Percentiles rank a stretch among this genome's conserved stretches.
These are phyloP conservation scores for Prionace glauca DNA, from an alignment of 2,797 vertebrate species.

Conservation along the genomic window DNA sequence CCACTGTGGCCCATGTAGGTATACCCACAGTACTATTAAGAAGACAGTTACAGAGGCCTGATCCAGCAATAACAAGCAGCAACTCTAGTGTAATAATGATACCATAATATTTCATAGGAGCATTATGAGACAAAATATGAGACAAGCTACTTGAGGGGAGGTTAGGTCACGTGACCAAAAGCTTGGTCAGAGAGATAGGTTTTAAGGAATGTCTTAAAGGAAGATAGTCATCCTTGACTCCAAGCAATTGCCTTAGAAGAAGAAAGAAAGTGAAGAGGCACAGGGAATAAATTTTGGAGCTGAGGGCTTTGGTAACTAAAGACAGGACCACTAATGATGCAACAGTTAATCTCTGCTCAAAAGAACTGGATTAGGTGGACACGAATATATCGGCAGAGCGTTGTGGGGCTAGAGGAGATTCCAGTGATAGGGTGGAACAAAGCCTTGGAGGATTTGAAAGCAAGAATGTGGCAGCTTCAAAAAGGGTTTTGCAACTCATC, in stretches of 20 bases:
- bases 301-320: background rate
- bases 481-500: too few relatives aligned
- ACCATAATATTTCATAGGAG: background rate
- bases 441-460: background rate
- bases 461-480: background rate
- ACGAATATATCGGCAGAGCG: background rate
- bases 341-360: background rate
- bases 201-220: background rate
- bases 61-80: background rate
- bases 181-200: background rate
- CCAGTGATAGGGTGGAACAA: background rate
- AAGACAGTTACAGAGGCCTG: background rate
- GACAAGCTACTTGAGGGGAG: background rate
- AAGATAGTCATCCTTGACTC: too few relatives aligned
- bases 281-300: background rate
- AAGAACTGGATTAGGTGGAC: background rate
- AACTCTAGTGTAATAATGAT: background rate
- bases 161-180: background rate
- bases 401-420: background rate
- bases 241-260: too few relatives aligned
- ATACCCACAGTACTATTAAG: background rate
- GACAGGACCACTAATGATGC: background rate
- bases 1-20: background rate
- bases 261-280: background rate
- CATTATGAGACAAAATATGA: background rate